Percentiles rank a stretch among this genome's conserved stretches.
Conservation (phyloP, 2,888 invertebrate genomes). For the Tenodera sinensis region DNA sequence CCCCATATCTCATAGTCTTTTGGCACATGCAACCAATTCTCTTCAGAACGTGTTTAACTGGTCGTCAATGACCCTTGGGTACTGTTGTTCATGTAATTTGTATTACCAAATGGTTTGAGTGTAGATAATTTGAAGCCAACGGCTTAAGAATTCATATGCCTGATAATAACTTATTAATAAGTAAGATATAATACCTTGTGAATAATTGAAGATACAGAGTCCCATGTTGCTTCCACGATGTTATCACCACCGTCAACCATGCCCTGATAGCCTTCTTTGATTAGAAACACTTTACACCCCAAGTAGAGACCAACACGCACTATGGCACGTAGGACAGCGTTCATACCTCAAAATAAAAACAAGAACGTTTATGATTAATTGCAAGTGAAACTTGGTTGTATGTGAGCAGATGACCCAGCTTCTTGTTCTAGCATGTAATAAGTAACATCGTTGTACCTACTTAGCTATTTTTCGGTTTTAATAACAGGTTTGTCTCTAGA, state of each 20-base stretch:
- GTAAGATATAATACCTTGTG: slow-evolving; percentile 60
- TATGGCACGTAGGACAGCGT: slow-evolving; percentile 95
- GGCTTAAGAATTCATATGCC: no score
- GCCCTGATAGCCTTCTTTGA: slow-evolving; percentile 83
- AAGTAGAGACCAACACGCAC: slow-evolving; percentile 97
- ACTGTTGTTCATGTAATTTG: no score
- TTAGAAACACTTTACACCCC: slow-evolving; percentile 92
- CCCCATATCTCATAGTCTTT: no score
- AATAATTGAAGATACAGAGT: slow-evolving; percentile 95
- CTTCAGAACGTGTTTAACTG: neutral
- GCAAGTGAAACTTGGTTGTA: no score
- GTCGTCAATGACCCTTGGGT: neutral
- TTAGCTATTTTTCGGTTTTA: no score
- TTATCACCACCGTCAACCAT: slow-evolving; percentile 97
- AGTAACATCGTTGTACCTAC: no score
- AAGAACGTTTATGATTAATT: neutral
- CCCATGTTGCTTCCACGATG: slow-evolving; percentile 94
- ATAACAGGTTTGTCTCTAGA: no score
- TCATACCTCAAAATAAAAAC: slow-evolving; percentile 76
- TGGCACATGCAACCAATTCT: neutral
- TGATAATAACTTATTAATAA: neutral
- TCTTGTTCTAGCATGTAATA: no score
- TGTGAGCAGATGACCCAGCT: no score
- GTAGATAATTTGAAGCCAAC: no score
- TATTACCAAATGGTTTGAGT: no score